Evolutionary conservation across 2,113 vertebrate genomes (phyloP).

Genomic region (Ia io): DNA sequence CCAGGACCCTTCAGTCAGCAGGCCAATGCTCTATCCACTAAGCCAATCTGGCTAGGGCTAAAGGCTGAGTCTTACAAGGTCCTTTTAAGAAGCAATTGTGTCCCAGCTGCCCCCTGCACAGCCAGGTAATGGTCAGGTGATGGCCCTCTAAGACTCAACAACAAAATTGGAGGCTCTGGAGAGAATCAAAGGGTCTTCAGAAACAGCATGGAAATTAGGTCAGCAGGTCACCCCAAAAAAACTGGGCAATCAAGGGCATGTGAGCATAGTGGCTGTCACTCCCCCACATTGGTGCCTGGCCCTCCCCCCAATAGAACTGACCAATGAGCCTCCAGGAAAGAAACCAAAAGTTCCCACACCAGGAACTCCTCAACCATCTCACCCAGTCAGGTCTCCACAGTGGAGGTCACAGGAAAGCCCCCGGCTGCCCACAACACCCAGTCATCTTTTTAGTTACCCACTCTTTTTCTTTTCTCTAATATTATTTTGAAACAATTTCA

Average conservation of each 20-base stretch:
- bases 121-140: neutral
- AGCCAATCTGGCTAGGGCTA: neutral
- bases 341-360: neutral
- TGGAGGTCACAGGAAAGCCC: neutral
- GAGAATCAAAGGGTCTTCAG: neutral
- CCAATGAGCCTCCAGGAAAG: neutral
- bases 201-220: neutral
- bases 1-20: too few relatives aligned
- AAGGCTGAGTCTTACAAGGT: neutral
- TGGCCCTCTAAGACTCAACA: neutral
- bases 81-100: neutral
- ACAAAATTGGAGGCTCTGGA: neutral
- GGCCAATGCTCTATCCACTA: too few relatives aligned
- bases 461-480: neutral
- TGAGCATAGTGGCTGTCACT: neutral
- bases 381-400: neutral
- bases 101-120: neutral
- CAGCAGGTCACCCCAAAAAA: neutral
- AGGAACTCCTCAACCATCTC: neutral
- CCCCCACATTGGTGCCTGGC: neutral
- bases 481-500: constrained; percentile 36
- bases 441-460: neutral
- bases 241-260: neutral
- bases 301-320: neutral
- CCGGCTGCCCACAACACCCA: neutral